Conservation (phyloP, 2,888 invertebrate species). For the Nemoura dubitans region DNA sequence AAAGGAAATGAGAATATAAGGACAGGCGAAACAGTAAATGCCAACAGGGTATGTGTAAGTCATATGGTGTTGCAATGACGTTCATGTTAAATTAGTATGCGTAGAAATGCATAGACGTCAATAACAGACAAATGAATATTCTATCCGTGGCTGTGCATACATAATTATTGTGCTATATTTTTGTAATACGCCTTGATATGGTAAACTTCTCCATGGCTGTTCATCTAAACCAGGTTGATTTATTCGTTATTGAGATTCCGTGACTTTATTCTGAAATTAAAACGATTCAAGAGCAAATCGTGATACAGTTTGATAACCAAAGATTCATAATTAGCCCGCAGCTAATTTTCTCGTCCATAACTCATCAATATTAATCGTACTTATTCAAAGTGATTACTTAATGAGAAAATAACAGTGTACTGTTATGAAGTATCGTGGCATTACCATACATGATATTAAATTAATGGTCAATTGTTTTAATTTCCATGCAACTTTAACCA, state of each 20-base stretch:
- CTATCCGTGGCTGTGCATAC: background rate
- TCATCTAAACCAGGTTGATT: background rate
- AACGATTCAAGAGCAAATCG: slow-evolving; percentile 25
- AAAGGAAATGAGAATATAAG: no score
- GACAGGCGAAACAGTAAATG: no score
- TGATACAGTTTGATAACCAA: background rate
- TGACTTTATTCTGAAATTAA: background rate
- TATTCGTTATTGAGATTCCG: slow-evolving; percentile 17
- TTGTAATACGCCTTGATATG: background rate
- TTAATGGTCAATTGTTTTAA: slow-evolving; percentile 19
- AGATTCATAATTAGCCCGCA: slow-evolving; percentile 17
- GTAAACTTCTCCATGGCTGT: background rate
- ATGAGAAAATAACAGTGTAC: slow-evolving; percentile 21
- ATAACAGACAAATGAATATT: background rate
- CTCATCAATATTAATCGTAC: slow-evolving; percentile 27
- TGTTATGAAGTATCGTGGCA: background rate
- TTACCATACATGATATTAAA: slow-evolving; percentile 18
- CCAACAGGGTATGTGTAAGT: no score
- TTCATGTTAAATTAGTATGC: no score
- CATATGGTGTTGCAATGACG: no score
- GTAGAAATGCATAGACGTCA: background rate
- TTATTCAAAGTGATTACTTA: slow-evolving; percentile 24
- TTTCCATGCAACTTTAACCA: background rate
- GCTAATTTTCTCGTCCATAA: slow-evolving; percentile 26
- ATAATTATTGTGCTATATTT: background rate